Percentiles rank a stretch among this genome's conserved stretches.
Conservation (phyloP, 2,888 invertebrate genomes). For the Tipula lateralis region DNA sequence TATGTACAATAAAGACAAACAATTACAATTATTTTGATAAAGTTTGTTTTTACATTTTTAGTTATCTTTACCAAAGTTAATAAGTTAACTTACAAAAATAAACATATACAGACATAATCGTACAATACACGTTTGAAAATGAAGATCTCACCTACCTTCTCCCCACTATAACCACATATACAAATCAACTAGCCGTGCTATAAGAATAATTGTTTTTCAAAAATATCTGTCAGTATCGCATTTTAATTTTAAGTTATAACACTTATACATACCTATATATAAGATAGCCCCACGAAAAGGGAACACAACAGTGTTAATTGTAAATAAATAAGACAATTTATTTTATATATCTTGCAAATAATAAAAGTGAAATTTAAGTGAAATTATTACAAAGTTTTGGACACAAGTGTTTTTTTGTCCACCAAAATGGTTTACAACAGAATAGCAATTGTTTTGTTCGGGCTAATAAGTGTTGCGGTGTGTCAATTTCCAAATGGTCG, state of each 20-base stretch:
- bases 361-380: slow-evolving; percentile 11
- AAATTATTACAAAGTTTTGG: neutral
- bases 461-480: slow-evolving; percentile 41
- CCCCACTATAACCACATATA: neutral
- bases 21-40: slow-evolving; percentile 19
- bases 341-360: neutral
- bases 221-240: neutral
- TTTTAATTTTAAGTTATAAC: neutral
- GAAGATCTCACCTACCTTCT: neutral
- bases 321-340: neutral
- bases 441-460: neutral
- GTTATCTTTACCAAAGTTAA: neutral
- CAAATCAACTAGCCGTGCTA: neutral
- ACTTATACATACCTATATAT: neutral
- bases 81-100: neutral
- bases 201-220: slow-evolving; percentile 24
- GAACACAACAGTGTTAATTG: neutral
- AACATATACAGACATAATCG: neutral
- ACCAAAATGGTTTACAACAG: neutral
- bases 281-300: neutral
- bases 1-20: neutral
- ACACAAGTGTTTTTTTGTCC: neutral
- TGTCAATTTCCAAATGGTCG: slow-evolving; percentile 74
- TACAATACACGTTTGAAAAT: neutral
- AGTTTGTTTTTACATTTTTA: neutral